Evolutionary conservation across 2,888 invertebrate species (phyloP), one percentile per base, ranked within the genome.

Genomic region (Bellardia bayeri): DNA sequence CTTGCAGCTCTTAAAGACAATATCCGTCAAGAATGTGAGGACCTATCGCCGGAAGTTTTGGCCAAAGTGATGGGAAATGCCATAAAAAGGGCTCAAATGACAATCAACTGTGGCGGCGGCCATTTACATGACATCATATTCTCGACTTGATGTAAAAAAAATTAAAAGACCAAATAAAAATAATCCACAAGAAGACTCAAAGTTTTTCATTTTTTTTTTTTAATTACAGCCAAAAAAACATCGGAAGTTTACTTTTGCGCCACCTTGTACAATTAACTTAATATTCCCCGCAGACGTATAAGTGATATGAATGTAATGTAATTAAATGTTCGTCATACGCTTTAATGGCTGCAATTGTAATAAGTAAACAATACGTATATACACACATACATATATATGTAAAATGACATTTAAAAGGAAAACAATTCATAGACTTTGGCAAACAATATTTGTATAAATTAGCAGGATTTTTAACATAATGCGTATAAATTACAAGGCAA

Each of bases 251-350:
- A 61, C 16, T 61, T 74, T 8, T n/a, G n/a, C n/a, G n/a, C n/a
- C n/a, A n/a, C n/a, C n/a, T n/a, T n/a, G n/a, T n/a, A 42, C 13
- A 16, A 14, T 30, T 42, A 40, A 54, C 4, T 4, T 30, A 66
- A 40, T 54, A 13, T 3, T 33, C 56, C 16, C 45, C 4, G 0
- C 13, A 30, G 71, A 61, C 71, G 58, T 71, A 80, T 71, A 23
- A 51, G 23, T 42, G 40, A 71, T 71, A 80, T 71, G 16, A 8
- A n/a, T n/a, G n/a, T n/a, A 54, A 51, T 51, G 51, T 51, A 71
- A 71, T 71, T 80, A 78, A 71, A 83, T 71, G 64, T 78, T 56
- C 56, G 42, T 83, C 78, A 83, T 78, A 83, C 83, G 83, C 71
- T n/a, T 23, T 64, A 23, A 6, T 69, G 23, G 9, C 16, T 71